Conservation (phyloP, 2,113 vertebrate species). For the Atlantisia rogersi region DNA sequence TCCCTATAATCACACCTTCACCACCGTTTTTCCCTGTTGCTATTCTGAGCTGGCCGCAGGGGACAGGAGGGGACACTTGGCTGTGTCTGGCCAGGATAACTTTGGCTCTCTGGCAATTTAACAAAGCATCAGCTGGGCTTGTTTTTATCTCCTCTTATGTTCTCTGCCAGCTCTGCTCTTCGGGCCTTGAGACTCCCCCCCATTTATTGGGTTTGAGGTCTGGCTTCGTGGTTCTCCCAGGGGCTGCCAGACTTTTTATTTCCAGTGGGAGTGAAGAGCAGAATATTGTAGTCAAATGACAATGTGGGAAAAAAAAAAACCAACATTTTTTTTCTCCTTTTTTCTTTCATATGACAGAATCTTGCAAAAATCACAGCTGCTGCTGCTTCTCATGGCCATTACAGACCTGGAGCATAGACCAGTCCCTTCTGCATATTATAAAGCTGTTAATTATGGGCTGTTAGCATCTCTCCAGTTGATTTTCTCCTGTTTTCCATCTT, state of each 20-base stretch:
- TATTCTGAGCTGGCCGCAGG: background rate
- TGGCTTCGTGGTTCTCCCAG: background rate
- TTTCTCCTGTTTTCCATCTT: background rate
- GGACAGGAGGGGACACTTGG: background rate
- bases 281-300: background rate
- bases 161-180: background rate
- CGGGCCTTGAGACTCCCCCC: background rate
- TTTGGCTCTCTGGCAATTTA: background rate
- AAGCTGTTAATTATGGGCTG: no score
- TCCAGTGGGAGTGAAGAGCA: background rate
- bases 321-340: no score
- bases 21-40: background rate
- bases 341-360: no score
- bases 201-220: background rate
- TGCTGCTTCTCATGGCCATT: background rate
- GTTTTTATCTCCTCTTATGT: background rate
- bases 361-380: background rate
- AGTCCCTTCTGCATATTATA: background rate
- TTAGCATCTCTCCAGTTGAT: rapidly evolving
- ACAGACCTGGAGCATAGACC: background rate
- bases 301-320: background rate
- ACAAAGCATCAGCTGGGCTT: background rate
- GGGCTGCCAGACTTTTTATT: background rate
- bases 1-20: slow-evolving; percentile 7
- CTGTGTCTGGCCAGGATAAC: rapidly evolving